These are phyloP conservation scores for Horisme vitalbata DNA, from an alignment of 2,888 invertebrate genomes.

Conservation along the genomic window DNA sequence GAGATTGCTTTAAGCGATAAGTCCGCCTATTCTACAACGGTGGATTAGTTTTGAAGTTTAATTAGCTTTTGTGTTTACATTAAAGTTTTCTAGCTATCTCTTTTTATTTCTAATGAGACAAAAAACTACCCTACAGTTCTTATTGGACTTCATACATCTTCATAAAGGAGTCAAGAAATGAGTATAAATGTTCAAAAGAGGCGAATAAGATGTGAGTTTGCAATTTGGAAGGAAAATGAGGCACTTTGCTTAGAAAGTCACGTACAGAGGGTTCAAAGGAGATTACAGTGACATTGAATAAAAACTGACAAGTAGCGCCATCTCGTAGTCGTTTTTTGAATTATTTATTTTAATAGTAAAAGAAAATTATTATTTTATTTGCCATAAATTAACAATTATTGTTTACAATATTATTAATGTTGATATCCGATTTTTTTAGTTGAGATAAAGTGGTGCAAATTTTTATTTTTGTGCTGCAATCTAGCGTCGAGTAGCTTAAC, in stretches of 20 bases:
- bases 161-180: slow-evolving; percentile 64
- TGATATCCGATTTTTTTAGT: too few species aligned
- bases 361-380: too few species aligned
- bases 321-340: slow-evolving; percentile 40
- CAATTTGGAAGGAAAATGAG: slow-evolving; percentile 74
- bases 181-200: slow-evolving; percentile 69
- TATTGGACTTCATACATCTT: slow-evolving; percentile 67
- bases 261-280: slow-evolving; percentile 53
- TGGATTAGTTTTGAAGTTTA: too few species aligned
- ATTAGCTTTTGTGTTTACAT: too few species aligned
- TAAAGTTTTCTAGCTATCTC: too few species aligned
- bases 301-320: slow-evolving; percentile 51
- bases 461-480: slow-evolving; percentile 40
- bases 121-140: slow-evolving; percentile 32
- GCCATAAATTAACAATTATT: too few species aligned
- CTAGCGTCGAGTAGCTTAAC: slow-evolving; percentile 52
- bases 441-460: too few species aligned
- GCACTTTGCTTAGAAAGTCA: slow-evolving; percentile 71
- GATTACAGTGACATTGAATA: slow-evolving; percentile 10
- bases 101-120: too few species aligned
- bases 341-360: background rate
- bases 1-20: too few species aligned
- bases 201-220: slow-evolving; percentile 71
- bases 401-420: too few species aligned
- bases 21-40: too few species aligned